Base-by-base conservation (phyloP, 1,140 invertebrate species). In the Gonatopus flavifemur region DNA sequence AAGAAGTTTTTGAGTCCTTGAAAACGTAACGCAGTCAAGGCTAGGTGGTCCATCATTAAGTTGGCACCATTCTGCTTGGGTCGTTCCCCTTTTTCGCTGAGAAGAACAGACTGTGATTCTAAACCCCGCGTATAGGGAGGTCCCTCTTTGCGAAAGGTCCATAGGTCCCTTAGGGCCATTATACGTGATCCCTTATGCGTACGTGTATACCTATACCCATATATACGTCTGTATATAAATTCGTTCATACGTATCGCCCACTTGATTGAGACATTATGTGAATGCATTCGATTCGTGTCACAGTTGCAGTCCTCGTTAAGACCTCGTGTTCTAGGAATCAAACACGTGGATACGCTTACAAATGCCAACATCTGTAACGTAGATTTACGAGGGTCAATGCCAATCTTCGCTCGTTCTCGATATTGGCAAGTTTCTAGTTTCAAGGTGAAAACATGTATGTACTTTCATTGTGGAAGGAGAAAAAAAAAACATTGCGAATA, bases 21-120 rank as follows among this genome's bases (percentile, higher is more conserved):
- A 65, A 64, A 67, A 66, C 64, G 55, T 64, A 67, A 67, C n/a
- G n/a, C 63, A 58, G 58, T 59, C 55, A 40, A 55, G 66, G 54
- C 51, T 64, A 62, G 56, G 52, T 66, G 60, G 59, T 59, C 64
- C 59, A 62, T 67, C 66, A 64, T 67, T 67, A 66, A 64, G 59
- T 67, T 66, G 59, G 61, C 62, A 67, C 65, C 56, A 64, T 54
- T 55, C 49, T 38, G 24, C 13, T 30, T 24, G 30, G 42, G 45
- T 52, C 52, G 50, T 64, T 61, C 53, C 53, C 55, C 53, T 57
- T 63, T n/a, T n/a, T n/a, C 57, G n/a, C 28, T 46, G 28, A 19
- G 25, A 24, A 13, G 49, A 53, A 49, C 51, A 48, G 41, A 54
- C 49, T 49, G 18, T 25, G 51, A 57, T 58, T 47, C 55, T 25